Evolutionary conservation across 92 coral and sea anemone genomes (phyloP).

Genomic region (Epizoanthus stellaris): DNA sequence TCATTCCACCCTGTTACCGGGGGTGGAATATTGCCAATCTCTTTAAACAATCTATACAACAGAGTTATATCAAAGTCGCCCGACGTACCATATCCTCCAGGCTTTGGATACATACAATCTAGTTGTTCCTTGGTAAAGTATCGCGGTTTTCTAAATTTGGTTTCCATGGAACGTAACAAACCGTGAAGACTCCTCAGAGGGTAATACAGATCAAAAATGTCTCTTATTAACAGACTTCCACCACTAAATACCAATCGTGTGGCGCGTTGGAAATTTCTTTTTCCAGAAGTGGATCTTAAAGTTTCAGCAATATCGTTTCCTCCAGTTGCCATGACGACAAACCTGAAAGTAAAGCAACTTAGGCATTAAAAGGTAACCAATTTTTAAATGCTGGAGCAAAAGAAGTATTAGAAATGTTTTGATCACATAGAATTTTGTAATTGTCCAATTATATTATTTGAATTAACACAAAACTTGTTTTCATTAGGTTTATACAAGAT

Average conservation of each 20-base stretch:
- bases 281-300: constrained; percentile 12
- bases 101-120: constrained; percentile 28
- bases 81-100: constrained; percentile 9
- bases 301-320: constrained; percentile 11
- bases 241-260: constrained; percentile 20
- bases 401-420: no score
- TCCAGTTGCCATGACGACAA: constrained; percentile 1
- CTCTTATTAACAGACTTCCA: constrained; percentile 20
- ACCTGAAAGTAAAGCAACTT: no score
- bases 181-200: neutral
- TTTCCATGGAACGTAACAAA: neutral
- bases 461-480: neutral
- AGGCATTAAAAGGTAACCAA: no score
- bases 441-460: no score
- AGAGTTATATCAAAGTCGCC: constrained; percentile 49
- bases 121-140: constrained; percentile 2
- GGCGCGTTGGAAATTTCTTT: constrained; percentile 28
- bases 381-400: no score
- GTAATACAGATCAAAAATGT: neutral
- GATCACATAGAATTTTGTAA: no score
- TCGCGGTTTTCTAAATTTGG: neutral
- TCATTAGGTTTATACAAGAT: no score
- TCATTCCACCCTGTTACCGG: constrained; percentile 18
- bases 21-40: constrained; percentile 30
- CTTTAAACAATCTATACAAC: constrained; percentile 23